A percentile compares a stretch with the other conserved stretches of the same genome.
These are phyloP conservation scores for Zygaena filipendulae DNA, from an alignment of 2,888 invertebrate species.

Conservation along the genomic window DNA sequence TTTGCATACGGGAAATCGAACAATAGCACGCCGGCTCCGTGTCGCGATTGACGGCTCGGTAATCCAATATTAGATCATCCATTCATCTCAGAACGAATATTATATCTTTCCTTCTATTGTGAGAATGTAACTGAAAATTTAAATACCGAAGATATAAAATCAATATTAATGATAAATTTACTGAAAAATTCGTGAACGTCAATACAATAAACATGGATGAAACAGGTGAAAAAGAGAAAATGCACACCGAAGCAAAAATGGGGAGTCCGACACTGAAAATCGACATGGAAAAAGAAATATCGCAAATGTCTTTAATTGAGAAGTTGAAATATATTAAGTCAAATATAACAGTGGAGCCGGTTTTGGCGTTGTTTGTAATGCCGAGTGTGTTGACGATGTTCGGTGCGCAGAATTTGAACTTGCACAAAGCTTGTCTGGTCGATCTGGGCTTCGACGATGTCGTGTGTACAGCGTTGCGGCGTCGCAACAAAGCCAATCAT, in stretches of 20 bases:
- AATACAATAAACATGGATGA: slow-evolving; percentile 15
- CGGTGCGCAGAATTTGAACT: slow-evolving; percentile 84
- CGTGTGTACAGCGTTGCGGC: slow-evolving; percentile 77
- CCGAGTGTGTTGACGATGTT: slow-evolving; percentile 74
- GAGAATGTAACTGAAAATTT: no score
- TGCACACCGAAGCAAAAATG: slow-evolving; percentile 21
- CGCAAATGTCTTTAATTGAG: slow-evolving; percentile 41
- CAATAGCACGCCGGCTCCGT: slow-evolving; percentile 36
- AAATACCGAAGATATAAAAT: no score
- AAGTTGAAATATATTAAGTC: slow-evolving; percentile 58
- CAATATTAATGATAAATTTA: background rate
- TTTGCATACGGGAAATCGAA: slow-evolving; percentile 41
- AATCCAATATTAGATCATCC: slow-evolving; percentile 24
- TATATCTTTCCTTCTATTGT: no score
- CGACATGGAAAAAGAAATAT: slow-evolving; percentile 27
- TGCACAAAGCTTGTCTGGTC: slow-evolving; percentile 87
- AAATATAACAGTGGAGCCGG: slow-evolving; percentile 75
- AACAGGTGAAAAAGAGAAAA: slow-evolving; percentile 12
- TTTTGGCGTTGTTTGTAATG: slow-evolving; percentile 72
- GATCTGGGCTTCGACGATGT: slow-evolving; percentile 75
- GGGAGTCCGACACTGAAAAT: slow-evolving; percentile 41
- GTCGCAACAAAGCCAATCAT: slow-evolving; percentile 74
- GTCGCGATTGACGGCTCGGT: slow-evolving; percentile 23
- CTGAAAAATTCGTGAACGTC: slow-evolving; percentile 4
- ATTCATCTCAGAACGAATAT: slow-evolving; percentile 25